These are phyloP conservation scores for Epiperipatus broadwayi DNA, from an alignment of 2,888 invertebrate species.

Conservation along the genomic window DNA sequence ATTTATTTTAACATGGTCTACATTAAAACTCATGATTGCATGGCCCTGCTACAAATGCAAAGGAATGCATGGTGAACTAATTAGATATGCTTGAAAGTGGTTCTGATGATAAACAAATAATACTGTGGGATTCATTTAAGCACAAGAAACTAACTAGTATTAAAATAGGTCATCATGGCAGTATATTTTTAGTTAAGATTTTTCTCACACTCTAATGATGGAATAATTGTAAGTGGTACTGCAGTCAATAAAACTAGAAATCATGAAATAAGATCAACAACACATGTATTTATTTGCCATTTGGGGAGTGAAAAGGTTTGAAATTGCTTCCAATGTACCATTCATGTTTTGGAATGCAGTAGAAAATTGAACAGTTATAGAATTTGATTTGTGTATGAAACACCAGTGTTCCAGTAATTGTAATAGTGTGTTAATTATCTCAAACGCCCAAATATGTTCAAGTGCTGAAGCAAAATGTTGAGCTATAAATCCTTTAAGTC, in stretches of 20 bases:
- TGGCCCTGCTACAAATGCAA: no score
- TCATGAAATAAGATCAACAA: conserved; percentile 36
- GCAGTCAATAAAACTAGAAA: conserved; percentile 43
- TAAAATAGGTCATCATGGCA: conserved; percentile 73
- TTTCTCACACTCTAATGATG: conserved; percentile 40
- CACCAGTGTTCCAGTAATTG: conserved; percentile 43
- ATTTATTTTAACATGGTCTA: no score
- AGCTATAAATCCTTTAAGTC: conserved; percentile 58
- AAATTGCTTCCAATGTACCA: conserved; percentile 62
- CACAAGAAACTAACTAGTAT: conserved; percentile 52
- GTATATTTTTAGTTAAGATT: conserved; percentile 94
- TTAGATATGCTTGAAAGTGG: conserved; percentile 70
- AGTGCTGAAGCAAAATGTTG: conserved; percentile 74
- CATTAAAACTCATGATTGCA: no score
- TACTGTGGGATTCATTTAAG: conserved; percentile 80
- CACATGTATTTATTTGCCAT: conserved; percentile 62
- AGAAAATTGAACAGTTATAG: conserved; percentile 77
- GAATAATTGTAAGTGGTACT: conserved; percentile 41
- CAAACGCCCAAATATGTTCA: conserved; percentile 49
- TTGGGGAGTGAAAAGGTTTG: conserved; percentile 76
- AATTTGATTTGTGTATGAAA: conserved; percentile 63
- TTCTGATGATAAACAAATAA: conserved; percentile 80
- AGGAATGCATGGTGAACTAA: no score
- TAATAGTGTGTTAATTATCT: conserved; percentile 49
- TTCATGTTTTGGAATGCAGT: conserved; percentile 81